Percentiles rank a stretch among this genome's conserved stretches.
Evolutionary conservation across 2,888 invertebrate species (phyloP).

Genomic region (Syritta pipiens): DNA sequence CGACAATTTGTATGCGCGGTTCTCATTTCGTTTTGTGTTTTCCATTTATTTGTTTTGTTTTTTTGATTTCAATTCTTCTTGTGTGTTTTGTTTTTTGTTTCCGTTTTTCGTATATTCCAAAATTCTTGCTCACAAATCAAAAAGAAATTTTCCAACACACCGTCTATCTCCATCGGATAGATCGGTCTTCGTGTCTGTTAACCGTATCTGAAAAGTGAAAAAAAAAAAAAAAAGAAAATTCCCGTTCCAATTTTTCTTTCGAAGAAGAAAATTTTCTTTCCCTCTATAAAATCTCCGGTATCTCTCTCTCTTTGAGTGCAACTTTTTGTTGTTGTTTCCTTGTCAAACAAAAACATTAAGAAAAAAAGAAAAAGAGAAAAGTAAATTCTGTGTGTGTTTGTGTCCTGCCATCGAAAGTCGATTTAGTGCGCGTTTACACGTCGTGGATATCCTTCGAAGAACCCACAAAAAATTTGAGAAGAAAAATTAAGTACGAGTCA

Average conservation of each 20-base stretch:
- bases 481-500: slow-evolving; percentile 19
- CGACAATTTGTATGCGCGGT: slow-evolving; percentile 66
- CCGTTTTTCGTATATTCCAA: no score
- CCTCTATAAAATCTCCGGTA: no score
- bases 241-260: not conserved
- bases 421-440: slow-evolving; percentile 31
- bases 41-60: slow-evolving; percentile 66
- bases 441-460: not conserved
- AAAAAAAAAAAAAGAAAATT: no score
- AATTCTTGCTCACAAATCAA: no score
- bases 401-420: slow-evolving; percentile 18
- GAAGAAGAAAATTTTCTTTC: no score
- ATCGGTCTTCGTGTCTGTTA: slow-evolving; percentile 36
- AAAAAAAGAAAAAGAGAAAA: slow-evolving; percentile 9
- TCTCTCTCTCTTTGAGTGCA: slow-evolving; percentile 34
- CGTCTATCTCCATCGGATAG: slow-evolving; percentile 36
- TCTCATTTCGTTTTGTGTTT: slow-evolving; percentile 69
- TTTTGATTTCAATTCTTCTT: no score
- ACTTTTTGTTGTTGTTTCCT: slow-evolving; percentile 49
- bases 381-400: slow-evolving; percentile 20
- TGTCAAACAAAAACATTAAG: slow-evolving; percentile 53
- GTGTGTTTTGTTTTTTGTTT: slow-evolving; percentile 60
- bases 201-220: slow-evolving; percentile 16
- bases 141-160: no score
- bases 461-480: slow-evolving; percentile 6